Percentiles rank a stretch among this genome's conserved stretches.
These are phyloP conservation scores for Sinodicranocentrus sp. DNA, from an alignment of 2,888 invertebrate genomes.

Conservation along the genomic window DNA sequence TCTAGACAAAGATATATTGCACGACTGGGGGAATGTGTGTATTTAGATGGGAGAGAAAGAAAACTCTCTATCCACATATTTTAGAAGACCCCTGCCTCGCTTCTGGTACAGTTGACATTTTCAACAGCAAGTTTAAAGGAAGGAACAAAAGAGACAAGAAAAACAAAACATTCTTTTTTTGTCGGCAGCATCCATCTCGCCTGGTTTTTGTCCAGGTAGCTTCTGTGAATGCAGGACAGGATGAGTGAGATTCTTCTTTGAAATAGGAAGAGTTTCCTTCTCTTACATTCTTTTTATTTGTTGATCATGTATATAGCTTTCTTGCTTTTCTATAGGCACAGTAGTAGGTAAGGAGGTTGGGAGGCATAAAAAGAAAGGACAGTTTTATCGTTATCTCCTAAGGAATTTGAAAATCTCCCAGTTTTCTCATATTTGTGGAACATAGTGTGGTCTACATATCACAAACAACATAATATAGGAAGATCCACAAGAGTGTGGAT, in stretches of 20 bases:
- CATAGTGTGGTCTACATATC: neutral
- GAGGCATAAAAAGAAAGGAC: constrained; percentile 37
- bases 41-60: neutral
- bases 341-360: constrained; percentile 30
- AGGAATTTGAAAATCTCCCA: constrained; percentile 32
- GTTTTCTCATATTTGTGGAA: too few relatives aligned
- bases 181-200: constrained; percentile 53
- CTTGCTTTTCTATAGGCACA: constrained; percentile 13
- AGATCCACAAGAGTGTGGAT: neutral
- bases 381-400: constrained; percentile 43
- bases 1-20: constrained; percentile 54
- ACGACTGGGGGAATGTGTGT: neutral
- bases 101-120: constrained; percentile 66
- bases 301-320: constrained; percentile 1
- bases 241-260: constrained; percentile 7
- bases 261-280: neutral
- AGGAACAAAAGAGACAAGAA: constrained; percentile 33
- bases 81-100: constrained; percentile 56
- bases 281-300: neutral
- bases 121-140: constrained; percentile 35
- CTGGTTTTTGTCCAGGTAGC: constrained; percentile 46
- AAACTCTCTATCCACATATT: constrained; percentile 43
- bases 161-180: constrained; percentile 64
- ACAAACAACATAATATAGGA: neutral
- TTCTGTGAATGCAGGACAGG: constrained; percentile 48